Evolutionary conservation across 2,797 vertebrate species (phyloP).

Genomic region (Mormyrus hasselquistii): DNA sequence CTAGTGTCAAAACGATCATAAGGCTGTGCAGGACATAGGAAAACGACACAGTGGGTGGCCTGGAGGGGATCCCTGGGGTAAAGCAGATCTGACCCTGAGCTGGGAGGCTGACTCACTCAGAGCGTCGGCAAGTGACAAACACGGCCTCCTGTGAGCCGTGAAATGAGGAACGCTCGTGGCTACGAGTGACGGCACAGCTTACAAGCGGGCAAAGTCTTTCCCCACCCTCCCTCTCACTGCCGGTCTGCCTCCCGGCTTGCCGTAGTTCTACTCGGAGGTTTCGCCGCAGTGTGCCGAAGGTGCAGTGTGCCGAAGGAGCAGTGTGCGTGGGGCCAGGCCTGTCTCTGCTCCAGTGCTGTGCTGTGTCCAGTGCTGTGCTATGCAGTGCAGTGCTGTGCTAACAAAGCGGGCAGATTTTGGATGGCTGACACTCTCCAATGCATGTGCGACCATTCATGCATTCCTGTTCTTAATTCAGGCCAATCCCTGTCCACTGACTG

Average conservation of each 20-base stretch:
- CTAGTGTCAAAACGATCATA: background rate
- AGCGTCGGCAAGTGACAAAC: background rate
- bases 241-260: background rate
- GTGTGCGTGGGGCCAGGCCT: background rate
- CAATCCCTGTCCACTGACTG: background rate
- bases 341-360: background rate
- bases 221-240: background rate
- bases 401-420: background rate
- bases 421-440: background rate
- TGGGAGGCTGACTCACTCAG: background rate
- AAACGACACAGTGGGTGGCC: background rate
- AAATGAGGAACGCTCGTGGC: background rate
- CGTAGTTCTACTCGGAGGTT: background rate
- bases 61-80: background rate
- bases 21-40: background rate
- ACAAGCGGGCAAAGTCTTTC: background rate
- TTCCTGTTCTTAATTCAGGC: background rate
- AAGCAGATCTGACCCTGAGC: background rate
- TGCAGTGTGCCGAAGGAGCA: background rate
- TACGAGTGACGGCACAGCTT: background rate
- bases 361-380: background rate
- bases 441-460: background rate
- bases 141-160: background rate
- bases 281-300: background rate
- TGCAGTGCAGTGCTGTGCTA: background rate